A percentile compares a stretch with the other conserved stretches of the same genome.
phyloP scores from a whole-genome alignment of 2,888 invertebrate species.

The Glomeris marginata region DNA sequence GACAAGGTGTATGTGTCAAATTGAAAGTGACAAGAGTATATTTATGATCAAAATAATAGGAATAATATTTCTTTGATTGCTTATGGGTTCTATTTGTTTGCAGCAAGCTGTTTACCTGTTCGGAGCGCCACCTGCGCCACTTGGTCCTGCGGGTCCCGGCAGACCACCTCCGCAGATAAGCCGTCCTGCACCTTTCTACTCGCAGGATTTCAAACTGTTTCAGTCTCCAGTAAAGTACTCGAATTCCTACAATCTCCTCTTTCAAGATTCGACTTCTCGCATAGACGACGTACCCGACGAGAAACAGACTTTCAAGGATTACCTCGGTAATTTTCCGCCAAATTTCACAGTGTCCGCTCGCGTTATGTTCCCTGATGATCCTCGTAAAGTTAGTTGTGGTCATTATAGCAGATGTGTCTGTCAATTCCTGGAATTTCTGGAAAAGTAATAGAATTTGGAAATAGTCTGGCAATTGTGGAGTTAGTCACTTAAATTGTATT shows the following conservation, averaged over 20 bases:
- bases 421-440: too few relatives aligned
- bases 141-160: too few relatives aligned
- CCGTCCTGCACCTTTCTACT: conserved; percentile 27
- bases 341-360: neutral
- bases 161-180: too few relatives aligned
- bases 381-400: neutral
- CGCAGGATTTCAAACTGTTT: conserved; percentile 43
- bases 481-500: too few relatives aligned
- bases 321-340: conserved; percentile 36
- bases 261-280: conserved; percentile 58
- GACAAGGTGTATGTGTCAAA: too few relatives aligned
- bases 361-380: neutral
- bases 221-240: conserved; percentile 52
- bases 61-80: conserved; percentile 6
- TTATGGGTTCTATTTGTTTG: neutral
- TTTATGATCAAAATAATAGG: too few relatives aligned
- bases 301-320: conserved; percentile 57
- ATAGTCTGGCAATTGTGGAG: too few relatives aligned
- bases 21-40: too few relatives aligned
- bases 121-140: neutral
- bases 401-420: neutral
- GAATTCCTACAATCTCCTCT: conserved; percentile 50
- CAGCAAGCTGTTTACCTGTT: conserved; percentile 1
- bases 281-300: conserved; percentile 41
- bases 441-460: too few relatives aligned